These are phyloP conservation scores for Drosophila lacteicornis DNA, from an alignment of 1,140 invertebrate genomes.

Conservation along the genomic window DNA sequence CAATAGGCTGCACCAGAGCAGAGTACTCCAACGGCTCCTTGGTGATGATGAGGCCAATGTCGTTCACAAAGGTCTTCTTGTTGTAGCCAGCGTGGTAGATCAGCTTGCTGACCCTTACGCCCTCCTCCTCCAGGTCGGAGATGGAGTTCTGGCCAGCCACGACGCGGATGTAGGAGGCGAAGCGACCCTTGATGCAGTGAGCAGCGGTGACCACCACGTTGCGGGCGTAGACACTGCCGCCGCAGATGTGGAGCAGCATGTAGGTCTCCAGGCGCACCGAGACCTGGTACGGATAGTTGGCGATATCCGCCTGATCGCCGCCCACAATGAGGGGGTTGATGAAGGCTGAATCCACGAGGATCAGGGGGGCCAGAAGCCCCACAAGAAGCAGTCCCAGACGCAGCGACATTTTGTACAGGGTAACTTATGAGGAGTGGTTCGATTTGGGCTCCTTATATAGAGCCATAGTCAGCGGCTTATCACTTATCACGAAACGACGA, in stretches of 20 bases:
- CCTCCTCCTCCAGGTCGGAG: constrained; percentile 67
- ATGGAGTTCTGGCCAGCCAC: constrained; percentile 71
- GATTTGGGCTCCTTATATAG: constrained; percentile 33
- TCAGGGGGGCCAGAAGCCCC: constrained; percentile 32
- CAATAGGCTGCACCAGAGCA: constrained; percentile 60
- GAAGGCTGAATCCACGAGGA: constrained; percentile 35
- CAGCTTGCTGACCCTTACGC: constrained; percentile 66
- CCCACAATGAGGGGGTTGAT: constrained; percentile 64
- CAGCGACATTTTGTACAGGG: constrained; percentile 35
- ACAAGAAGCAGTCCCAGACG: constrained; percentile 45
- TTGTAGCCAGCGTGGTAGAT: constrained; percentile 68
- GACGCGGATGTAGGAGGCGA: constrained; percentile 63
- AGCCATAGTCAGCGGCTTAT: constrained; percentile 19
- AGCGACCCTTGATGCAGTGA: constrained; percentile 85
- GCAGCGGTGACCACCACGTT: constrained; percentile 87
- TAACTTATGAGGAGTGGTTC: constrained; percentile 5
- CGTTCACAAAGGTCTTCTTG: constrained; percentile 70
- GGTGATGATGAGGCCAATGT: constrained; percentile 79
- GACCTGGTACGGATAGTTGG: constrained; percentile 66
- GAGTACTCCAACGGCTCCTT: constrained; percentile 51
- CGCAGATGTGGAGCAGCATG: constrained; percentile 71
- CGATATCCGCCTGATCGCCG: constrained; percentile 56
- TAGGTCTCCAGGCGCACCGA: constrained; percentile 72
- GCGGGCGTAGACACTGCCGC: constrained; percentile 85
- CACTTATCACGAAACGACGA: constrained; percentile 24